These are phyloP conservation scores for Nothocercus julius DNA, from an alignment of 2,113 vertebrate genomes.

Conservation along the genomic window DNA sequence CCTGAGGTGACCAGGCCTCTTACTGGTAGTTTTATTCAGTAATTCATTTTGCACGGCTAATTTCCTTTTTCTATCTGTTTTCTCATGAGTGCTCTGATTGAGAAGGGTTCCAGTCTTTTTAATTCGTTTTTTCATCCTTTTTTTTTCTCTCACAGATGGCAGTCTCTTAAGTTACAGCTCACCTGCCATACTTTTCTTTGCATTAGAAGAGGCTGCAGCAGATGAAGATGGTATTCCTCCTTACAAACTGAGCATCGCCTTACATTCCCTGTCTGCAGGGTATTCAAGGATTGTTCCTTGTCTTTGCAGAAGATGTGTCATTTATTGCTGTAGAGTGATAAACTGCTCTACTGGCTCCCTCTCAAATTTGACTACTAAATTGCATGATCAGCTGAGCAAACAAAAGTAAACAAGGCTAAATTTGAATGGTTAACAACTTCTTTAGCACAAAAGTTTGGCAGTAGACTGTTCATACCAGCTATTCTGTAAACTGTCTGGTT, in stretches of 20 bases:
- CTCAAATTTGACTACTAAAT: background rate
- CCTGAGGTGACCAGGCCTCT: no score
- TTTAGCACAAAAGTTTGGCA: background rate
- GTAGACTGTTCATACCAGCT: background rate
- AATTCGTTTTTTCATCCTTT: background rate
- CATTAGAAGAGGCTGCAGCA: background rate
- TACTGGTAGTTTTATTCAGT: no score
- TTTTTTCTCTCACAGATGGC: background rate
- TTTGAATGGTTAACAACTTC: background rate
- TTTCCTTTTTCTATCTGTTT: background rate
- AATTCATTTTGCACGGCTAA: background rate
- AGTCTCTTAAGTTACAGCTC: background rate
- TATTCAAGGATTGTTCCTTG: background rate
- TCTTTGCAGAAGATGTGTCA: background rate
- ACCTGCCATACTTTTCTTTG: background rate
- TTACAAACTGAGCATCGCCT: background rate
- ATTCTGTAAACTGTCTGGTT: background rate
- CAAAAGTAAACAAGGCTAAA: background rate
- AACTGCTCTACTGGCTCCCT: background rate
- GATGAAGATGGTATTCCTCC: background rate
- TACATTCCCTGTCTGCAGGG: background rate
- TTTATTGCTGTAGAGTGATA: background rate
- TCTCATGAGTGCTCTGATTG: background rate
- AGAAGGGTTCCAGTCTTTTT: background rate
- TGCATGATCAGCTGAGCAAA: background rate